Evolutionary conservation across 2,888 invertebrate species (phyloP).

Genomic region (Ethmia dodecea): DNA sequence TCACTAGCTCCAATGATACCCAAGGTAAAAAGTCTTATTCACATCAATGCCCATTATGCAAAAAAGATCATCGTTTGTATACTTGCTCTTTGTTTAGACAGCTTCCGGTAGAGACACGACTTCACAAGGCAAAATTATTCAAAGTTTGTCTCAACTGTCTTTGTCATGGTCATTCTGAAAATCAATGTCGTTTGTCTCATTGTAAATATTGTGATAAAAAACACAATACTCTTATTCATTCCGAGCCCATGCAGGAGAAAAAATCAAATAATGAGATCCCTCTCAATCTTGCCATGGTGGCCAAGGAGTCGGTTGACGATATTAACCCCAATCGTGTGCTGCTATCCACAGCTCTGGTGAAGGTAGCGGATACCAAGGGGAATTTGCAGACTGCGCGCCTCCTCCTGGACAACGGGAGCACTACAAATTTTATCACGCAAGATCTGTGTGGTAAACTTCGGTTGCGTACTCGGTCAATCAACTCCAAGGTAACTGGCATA

Average conservation of each 20-base stretch:
- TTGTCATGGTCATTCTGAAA: slow-evolving; percentile 13
- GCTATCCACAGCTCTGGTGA: slow-evolving; percentile 11
- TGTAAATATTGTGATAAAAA: slow-evolving; percentile 7
- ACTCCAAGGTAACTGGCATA: slow-evolving; percentile 9
- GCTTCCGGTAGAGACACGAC: slow-evolving; percentile 9
- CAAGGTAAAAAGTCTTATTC: too few relatives aligned
- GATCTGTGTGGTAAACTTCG: background rate
- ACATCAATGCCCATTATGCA: too few relatives aligned
- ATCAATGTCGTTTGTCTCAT: too few relatives aligned
- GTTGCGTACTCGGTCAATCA: slow-evolving; percentile 1
- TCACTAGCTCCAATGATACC: too few relatives aligned
- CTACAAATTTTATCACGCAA: slow-evolving; percentile 11
- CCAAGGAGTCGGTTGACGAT: too few relatives aligned
- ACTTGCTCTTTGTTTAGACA: slow-evolving; percentile 10
- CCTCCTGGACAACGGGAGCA: slow-evolving; percentile 13
- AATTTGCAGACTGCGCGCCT: slow-evolving; percentile 1
- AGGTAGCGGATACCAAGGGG: slow-evolving; percentile 2
- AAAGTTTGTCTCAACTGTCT: slow-evolving; percentile 18
- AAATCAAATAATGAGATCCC: background rate
- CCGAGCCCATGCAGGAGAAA: background rate
- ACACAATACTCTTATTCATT: slow-evolving; percentile 13
- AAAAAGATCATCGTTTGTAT: slow-evolving; percentile 12
- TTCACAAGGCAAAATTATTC: slow-evolving; percentile 15
- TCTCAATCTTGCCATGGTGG: background rate
- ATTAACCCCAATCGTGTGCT: too few relatives aligned